A percentile compares a stretch with the other conserved stretches of the same genome.
Conservation (phyloP, 1,140 invertebrate species). For the Nylanderia fulva region DNA sequence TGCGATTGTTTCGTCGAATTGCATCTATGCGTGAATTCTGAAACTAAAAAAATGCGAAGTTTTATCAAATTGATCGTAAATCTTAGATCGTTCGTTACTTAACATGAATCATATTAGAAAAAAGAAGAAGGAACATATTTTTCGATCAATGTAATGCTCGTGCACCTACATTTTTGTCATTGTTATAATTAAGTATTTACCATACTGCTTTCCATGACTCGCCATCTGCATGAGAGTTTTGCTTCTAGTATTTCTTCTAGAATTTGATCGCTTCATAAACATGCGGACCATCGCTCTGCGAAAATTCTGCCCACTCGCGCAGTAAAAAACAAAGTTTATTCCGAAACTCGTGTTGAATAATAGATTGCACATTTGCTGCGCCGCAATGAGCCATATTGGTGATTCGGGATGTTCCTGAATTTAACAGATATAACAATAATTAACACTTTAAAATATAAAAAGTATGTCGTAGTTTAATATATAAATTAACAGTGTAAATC, state of each 20-base stretch:
- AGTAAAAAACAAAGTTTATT: conserved; percentile 95
- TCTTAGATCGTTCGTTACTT: background rate
- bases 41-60: conserved; percentile 24
- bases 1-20: conserved; percentile 80
- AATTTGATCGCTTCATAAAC: conserved; percentile 79
- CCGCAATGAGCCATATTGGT: conserved; percentile 80
- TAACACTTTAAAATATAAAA: background rate
- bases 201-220: conserved; percentile 63
- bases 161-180: background rate
- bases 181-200: conserved; percentile 45
- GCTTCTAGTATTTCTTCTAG: conserved; percentile 60
- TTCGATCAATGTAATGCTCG: background rate
- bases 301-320: conserved; percentile 93
- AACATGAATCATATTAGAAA: background rate
- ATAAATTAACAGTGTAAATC: background rate
- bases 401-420: conserved; percentile 65
- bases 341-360: conserved; percentile 94
- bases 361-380: conserved; percentile 87
- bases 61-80: background rate
- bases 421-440: conserved; percentile 20
- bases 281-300: conserved; percentile 86
- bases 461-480: background rate
- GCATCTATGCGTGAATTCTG: conserved; percentile 50
- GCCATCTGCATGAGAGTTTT: conserved; percentile 35
- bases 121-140: background rate